Conservation (phyloP, 2,888 invertebrate genomes). For the Zygaena filipendulae region DNA sequence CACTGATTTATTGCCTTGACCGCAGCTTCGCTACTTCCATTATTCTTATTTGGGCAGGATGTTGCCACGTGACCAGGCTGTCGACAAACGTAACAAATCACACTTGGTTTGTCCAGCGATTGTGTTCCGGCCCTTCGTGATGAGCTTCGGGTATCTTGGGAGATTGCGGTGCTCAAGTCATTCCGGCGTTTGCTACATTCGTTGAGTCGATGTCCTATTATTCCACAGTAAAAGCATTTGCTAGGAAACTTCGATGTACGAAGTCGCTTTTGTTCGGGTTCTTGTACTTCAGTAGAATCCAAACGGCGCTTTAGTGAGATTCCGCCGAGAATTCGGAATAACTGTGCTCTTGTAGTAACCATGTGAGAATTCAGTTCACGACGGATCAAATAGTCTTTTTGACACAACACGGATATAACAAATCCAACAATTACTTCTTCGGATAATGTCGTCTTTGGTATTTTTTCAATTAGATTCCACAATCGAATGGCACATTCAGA, state of each 20-base stretch:
- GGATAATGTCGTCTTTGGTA: conserved; percentile 12
- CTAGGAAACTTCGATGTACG: conserved; percentile 8
- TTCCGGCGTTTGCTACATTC: conserved; percentile 11
- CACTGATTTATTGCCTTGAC: too few species aligned
- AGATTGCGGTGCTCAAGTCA: not conserved
- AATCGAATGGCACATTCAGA: conserved; percentile 14
- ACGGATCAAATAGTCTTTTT: conserved; percentile 15
- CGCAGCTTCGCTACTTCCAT: conserved; percentile 7
- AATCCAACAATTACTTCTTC: conserved; percentile 15
- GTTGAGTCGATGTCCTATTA: conserved; percentile 9
- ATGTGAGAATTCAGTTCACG: conserved; percentile 15
- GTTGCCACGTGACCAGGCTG: conserved; percentile 10
- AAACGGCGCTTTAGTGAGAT: conserved; percentile 13
- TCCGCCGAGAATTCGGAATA: conserved; percentile 14
- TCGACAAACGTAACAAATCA: conserved; percentile 12
- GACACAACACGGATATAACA: conserved; percentile 10
- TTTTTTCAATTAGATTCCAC: conserved; percentile 12
- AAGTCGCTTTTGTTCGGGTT: conserved; percentile 6
- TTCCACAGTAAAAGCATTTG: conserved; percentile 13
- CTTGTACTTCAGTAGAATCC: conserved; percentile 4
- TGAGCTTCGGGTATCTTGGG: not conserved
- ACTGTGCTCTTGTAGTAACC: conserved; percentile 15
- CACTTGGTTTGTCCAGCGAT: too few species aligned
- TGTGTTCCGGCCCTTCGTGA: too few species aligned
- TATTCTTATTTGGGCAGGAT: conserved; percentile 5